Base-by-base conservation (phyloP, 2,113 vertebrate genomes). In the Gadus chalcogrammus region DNA sequence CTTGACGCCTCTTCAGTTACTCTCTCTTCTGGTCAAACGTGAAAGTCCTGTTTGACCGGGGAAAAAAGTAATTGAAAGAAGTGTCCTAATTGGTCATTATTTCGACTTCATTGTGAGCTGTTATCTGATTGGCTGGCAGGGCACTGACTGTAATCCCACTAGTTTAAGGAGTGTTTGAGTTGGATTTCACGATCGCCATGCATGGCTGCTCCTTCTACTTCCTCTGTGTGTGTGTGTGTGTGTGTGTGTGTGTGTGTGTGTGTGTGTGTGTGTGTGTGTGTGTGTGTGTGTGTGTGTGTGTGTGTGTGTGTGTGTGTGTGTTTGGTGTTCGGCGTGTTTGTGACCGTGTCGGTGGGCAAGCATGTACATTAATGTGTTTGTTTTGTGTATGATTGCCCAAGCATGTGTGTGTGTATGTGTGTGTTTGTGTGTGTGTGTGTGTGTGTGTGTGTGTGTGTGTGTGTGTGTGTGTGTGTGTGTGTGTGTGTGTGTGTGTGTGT, bases 71-170 rank as follows among this genome's bases (percentile, higher is more conserved):
- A 58, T 5, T n/a, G 55, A 58, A 78, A 61, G 27, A 15, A 77
- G 35, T 64, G 65, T 76, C 80, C 77, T 17, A 58, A 58, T 16
- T 58, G 55, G 55, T 16, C 55, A 13, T 58, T 58, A n/a, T 58
- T 84, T 63, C 80, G 84, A 76, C 83, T 85, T 88, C 86, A 88
- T 79, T 77, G 71, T 42, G 76, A 53, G 79, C 84, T 78, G 85
- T 82, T 87, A 76, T 89, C 87, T 86, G 85, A 83, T 86, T 89
- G 86, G 85, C 85, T 88, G 15, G 79, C 84, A 81, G 84, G 79
- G 76, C 86, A 90, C 82, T 84, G 84, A 85, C 83, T 88, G 85
- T 91, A 88, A 90, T 90, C 87, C 90, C 85, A 82, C 86, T 83
- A 83, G 81, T 88, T 90, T 84, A 77, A 82, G 84, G 81, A 84